Base-by-base conservation (phyloP, 2,113 vertebrate species). In the Dunckerocampus dactyliophorus region DNA sequence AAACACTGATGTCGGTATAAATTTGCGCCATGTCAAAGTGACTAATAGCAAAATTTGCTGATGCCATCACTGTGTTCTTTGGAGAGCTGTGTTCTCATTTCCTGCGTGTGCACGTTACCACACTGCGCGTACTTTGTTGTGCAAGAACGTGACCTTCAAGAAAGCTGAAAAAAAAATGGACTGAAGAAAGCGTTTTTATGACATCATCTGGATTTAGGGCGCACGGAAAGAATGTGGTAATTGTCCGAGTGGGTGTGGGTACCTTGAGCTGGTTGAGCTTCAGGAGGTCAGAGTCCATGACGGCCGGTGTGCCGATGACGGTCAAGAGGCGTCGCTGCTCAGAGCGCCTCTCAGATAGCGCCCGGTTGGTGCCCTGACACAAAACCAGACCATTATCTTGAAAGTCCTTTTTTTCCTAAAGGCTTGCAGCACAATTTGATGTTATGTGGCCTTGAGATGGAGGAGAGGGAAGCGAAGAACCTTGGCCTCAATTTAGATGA, bases 201-300 rank as follows among this genome's bases (percentile, higher is more conserved):
- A 42, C 12, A 17, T 56, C 54, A 21, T 21, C n/a, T 4, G n/a
- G n/a, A 20, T 42, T 43, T 12, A 21, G 12, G 12, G 1, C 20
- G 13, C 39, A n/a, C 15, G 37, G 2, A 21, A 56, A 56, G 37
- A n/a, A 7, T 37, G 58, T 19, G 46, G 7, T 9, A 14, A 17
- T 8, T 9, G 21, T 2, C n/a, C 5, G 5, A 13, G 39, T 34
- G 8, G 9, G 0, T 8, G 49, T 6, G 0, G 12, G 24, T 79
- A 96, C 95, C 93, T 97, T 97, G 37, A 97, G 92, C 85, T 97
- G 95, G 82, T 97, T 97, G 59, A 97, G 90, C 79, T 97, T 97
- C 4, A 97, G 91, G 51, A 97, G 88, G 62, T 97, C 95, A 1
- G 94, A 95, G 75, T 97, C 95, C 85, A 93, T 81, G 48, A 94